Evolutionary conservation across 2,888 invertebrate species (phyloP), one percentile per base, ranked within the genome.

Genomic region (Perizoma flavofasciatum): DNA sequence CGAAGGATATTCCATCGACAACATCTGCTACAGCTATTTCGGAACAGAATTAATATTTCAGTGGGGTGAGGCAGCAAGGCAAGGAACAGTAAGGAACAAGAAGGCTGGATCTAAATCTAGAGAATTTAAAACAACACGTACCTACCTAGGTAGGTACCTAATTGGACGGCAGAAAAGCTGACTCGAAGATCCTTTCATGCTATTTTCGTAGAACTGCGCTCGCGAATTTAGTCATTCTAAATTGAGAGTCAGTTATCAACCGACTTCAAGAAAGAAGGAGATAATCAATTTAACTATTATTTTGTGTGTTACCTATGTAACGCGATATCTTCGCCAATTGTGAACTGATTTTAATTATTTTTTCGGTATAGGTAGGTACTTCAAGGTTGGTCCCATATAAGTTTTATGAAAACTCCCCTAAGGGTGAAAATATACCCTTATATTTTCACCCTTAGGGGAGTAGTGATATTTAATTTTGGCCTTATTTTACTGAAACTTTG

Each of bases 71-170:
- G 59, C 49, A 49, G 41, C 43, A 50, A 47, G 47, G 43, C 44
- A 40, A 61, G 59, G 55, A 59, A 55, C 22, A 22, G 22, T 22
- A 22, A 22, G 66, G 68, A 69, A 68, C 69, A 76, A 79, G 77
- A 67, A 77, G 68, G 61, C 65, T 59, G 49, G 58, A 68, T 77
- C 84, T 85, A 83, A 80, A 84, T 84, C 71, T 66, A 73, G 81
- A 74, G 70, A 73, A 68, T 73, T 69, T 71, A 65, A 74, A 75
- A 74, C 77, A 73, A 57, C 63, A 51, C 61, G 62, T 79, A 37
- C 37, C 22, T 22, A 22, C 22, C 37, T 37, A 81, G 82, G 62
- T 79, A 37, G 3, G 1, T 22, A 22, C 22, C 37, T 37, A 81
- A 83, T 83, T 82, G 77, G 80, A 82, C 79, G 82, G 78, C 65